Base-by-base conservation (phyloP, 2,113 vertebrate genomes). In the Desmodus rotundus region DNA sequence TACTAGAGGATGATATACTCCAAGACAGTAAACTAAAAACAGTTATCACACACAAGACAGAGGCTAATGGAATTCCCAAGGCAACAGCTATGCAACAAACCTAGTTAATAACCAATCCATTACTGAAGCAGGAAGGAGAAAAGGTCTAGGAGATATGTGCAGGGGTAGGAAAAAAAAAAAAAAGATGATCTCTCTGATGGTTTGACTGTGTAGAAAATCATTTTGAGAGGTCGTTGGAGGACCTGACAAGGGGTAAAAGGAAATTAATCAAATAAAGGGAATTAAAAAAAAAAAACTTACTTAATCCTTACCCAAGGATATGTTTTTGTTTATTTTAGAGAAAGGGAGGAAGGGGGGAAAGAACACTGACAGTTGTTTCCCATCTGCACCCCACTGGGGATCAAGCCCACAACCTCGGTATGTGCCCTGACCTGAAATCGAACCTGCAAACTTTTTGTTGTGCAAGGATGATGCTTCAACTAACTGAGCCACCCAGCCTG, bases 251-350 rank as follows among this genome's bases (percentile, higher is more conserved):
- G 17, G 4, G 13, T 63, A 87, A 80, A 84, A 41, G 12, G 8
- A 86, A 90, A 74, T 63, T 54, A 89, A 93, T 85, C 63, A 93
- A 88, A 84, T 58, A 61, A 58, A 89, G 41, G 67, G 12, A 78
- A 72, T 41, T 84, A 89, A 1, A 12, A 61, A 58, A 12, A 61
- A 58, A 61, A 61, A 26, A 24, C 20, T 10, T 56, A 56, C 28
- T 61, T 61, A 61, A 61, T 61, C 24, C 58, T 61, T 61, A 28
- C 58, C 24, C 26, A 61, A 61, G 26, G 58, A 61, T 61, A 22
- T 61, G 58, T 61, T 61, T 61, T 61, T 61, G 28, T 28, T 61
- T 24, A 61, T 28, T 58, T 28, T 61, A 61, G 22, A 58, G 56
- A 10, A 58, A 58, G 56, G 52, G 52, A 52, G 52, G 50, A 14